Percentiles rank a stretch among this genome's conserved stretches.
Conservation (phyloP, 1,140 invertebrate species). For the Nautilus pompilius region DNA sequence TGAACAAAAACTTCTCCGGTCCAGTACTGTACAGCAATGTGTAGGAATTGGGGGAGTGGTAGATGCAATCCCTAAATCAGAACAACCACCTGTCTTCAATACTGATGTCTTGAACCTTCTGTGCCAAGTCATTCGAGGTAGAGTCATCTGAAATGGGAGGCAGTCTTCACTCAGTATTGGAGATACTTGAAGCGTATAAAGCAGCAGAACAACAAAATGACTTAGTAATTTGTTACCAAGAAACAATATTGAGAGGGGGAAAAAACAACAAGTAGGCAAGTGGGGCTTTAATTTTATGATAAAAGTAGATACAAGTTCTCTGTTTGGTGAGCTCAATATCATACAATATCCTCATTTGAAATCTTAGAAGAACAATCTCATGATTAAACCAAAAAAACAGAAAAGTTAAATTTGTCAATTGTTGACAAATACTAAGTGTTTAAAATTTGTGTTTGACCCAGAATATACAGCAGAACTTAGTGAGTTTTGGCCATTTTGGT, state of each 20-base stretch:
- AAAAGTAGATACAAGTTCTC: neutral
- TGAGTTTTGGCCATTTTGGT: no score
- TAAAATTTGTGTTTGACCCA: no score
- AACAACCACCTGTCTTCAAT: constrained; percentile 37
- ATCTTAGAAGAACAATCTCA: no score
- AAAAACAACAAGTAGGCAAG: neutral
- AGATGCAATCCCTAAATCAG: no score
- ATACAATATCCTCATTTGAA: no score
- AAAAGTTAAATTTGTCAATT: no score
- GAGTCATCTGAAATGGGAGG: constrained; percentile 20
- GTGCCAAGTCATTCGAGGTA: constrained; percentile 24
- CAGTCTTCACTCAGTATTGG: neutral
- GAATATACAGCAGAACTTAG: no score
- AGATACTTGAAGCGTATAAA: neutral
- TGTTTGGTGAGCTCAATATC: neutral
- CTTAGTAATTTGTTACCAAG: neutral
- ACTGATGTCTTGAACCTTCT: constrained; percentile 27
- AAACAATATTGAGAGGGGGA: neutral
- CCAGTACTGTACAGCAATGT: no score
- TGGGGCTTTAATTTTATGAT: neutral
- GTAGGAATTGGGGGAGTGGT: no score
- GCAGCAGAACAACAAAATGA: neutral
- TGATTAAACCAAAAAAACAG: no score
- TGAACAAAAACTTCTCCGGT: no score
- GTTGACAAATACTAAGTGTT: no score